phyloP scores from a whole-genome alignment of 2,888 invertebrate genomes.

The Synanthedon andrenaeformis region DNA sequence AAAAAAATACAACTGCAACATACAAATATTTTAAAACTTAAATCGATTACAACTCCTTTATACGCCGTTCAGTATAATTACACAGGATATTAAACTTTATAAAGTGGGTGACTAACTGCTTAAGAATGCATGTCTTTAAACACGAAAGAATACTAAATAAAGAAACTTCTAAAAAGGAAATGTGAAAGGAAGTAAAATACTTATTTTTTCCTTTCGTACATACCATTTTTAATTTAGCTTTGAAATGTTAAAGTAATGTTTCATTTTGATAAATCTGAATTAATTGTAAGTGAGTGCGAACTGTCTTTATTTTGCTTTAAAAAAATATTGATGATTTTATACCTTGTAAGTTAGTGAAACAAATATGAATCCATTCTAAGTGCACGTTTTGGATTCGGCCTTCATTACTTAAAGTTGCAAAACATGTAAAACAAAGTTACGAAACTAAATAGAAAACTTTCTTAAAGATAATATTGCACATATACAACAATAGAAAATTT shows the following conservation, averaged over 20 bases:
- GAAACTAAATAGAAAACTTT: background rate
- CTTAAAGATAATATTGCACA: background rate
- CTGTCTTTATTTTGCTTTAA: no score
- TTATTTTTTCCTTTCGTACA: no score
- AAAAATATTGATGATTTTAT: no score
- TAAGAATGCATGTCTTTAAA: background rate
- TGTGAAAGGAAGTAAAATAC: no score
- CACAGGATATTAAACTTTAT: background rate
- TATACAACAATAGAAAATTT: background rate
- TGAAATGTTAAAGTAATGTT: no score
- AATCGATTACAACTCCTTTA: background rate
- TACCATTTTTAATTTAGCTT: no score
- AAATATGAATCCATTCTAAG: background rate
- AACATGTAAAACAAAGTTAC: background rate
- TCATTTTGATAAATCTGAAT: no score
- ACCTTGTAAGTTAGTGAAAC: no score
- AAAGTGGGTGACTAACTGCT: constrained; percentile 4
- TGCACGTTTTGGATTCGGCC: background rate
- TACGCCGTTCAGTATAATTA: background rate
- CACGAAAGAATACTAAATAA: background rate
- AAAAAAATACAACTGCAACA: background rate
- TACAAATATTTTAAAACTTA: background rate
- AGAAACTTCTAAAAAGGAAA: no score
- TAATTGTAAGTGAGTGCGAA: no score
- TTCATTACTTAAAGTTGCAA: background rate